Base-by-base conservation (phyloP, 2,888 invertebrate genomes). In the Dryocosmus kuriphilus region DNA sequence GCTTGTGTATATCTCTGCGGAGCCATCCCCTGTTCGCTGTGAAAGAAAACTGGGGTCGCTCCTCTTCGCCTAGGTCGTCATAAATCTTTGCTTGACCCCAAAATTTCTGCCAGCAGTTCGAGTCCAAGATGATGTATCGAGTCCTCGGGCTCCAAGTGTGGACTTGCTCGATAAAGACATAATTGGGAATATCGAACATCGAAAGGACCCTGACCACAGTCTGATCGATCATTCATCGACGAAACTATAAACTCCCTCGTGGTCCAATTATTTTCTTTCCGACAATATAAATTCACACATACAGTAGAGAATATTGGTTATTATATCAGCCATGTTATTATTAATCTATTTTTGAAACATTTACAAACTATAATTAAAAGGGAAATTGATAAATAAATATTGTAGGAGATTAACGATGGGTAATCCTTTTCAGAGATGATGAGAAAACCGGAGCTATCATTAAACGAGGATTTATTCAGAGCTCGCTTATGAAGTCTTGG, bases 81-180 rank as follows among this genome's bases (percentile, higher is more conserved):
- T 87, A 88, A 87, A 87, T 88, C 86, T 86, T 83, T 74, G 60
- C 80, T 76, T 79, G 84, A 82, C 81, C 84, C 80, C 80, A 80
- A 85, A 87, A 84, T 79, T 88, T 86, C 77, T 74, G 79, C 63
- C 22, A n/a, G 32, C 61, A 71, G 74, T 75, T 62, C 61, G 51
- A 51, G 30, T 51, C 74, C 35, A 35, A 74, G 79, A 85, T 88
- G 88, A 88, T 87, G 87, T 84, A 88, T 88, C 84, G 83, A 60
- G 78, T 63, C 74, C 57, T 73, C 71, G 19, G 51, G 76, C 63
- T 61, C 22, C 38, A 74, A 80, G 78, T 78, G 79, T 80, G 83
- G 81, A 79, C 65, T 77, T 62, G 76, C 32, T 78, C 80, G 84
- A 88, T 86, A 87, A 88, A 86, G 83, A 85, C 84, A 81, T 86